phyloP scores from a whole-genome alignment of 2,888 invertebrate species.

The Thecophora atra region DNA sequence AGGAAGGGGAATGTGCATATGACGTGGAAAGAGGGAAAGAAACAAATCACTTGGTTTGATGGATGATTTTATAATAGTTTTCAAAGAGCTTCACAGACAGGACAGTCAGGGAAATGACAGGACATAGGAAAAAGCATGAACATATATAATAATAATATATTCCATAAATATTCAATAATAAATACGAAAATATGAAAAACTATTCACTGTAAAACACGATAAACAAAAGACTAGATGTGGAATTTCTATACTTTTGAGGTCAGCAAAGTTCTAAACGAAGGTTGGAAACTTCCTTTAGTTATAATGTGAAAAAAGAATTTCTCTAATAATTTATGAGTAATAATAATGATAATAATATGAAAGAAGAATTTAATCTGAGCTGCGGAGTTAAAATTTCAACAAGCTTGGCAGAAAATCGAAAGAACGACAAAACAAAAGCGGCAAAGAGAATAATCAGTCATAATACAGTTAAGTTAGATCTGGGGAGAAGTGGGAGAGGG shows the following conservation, averaged over 20 bases:
- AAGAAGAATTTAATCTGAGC: slow-evolving; percentile 17
- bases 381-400: slow-evolving; percentile 35
- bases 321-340: not conserved
- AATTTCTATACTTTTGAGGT: slow-evolving; percentile 13
- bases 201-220: slow-evolving; percentile 12
- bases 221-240: slow-evolving; percentile 3
- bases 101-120: not conserved
- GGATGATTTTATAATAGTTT: not conserved
- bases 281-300: slow-evolving; percentile 28
- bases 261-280: slow-evolving; percentile 16
- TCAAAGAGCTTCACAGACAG: too few relatives aligned
- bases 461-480: not conserved
- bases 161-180: too few relatives aligned
- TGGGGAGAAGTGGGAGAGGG: not conserved
- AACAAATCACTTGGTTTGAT: not conserved
- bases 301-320: not conserved
- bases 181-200: slow-evolving; percentile 23
- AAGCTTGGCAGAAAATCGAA: slow-evolving; percentile 32
- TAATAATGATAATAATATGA: not conserved
- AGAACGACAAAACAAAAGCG: slow-evolving; percentile 5
- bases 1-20: not conserved
- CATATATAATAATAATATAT: too few relatives aligned
- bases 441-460: not conserved
- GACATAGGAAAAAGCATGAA: not conserved
- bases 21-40: not conserved